Evolutionary conservation across 2,888 invertebrate species (phyloP), one percentile per base, ranked within the genome.

Genomic region (Halictus ligatus): DNA sequence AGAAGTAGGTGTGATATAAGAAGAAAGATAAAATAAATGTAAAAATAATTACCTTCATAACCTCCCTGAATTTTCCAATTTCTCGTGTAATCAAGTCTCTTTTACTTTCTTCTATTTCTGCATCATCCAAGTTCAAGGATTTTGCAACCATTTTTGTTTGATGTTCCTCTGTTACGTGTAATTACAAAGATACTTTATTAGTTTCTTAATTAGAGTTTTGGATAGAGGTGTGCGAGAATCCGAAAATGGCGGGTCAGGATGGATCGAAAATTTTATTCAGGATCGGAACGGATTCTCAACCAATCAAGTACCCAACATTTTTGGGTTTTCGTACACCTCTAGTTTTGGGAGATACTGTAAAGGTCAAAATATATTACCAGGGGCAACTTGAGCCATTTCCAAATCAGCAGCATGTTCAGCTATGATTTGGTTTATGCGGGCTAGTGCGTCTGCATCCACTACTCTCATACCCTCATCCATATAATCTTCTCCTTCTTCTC

Each of bases 31-130:
- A 78, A 72, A 50, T 81, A 74, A 84, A 83, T 76, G 58, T 86
- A 84, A 88, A 50, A 87, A 89, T 89, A 91, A 96, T 96, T 97
- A 98, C 98, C 98, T 98, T 98, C 97, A 98, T 99, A 91, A 98
- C 98, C 96, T 99, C 99, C 88, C 99, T 97, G 96, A 99, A 99
- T 96, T 98, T 99, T 93, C 98, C 98, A 95, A 99, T 99, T 96
- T 99, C 99, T 92, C 99, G 97, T 94, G 98, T 98, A 92, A 99
- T 99, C 92, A 99, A 97, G 95, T 99, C 98, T 75, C 99, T 97
- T 95, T 99, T 99, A 94, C 99, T 99, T 95, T 99, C 99, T 94
- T 99, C 99, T 86, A 99, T 97, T 95, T 98, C 98, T 50, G 98
- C 97, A 93, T 98, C 98, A 92, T 98, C 98, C 54, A 98, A 96